Evolutionary conservation across 2,797 vertebrate species (phyloP), one percentile per base, ranked within the genome.

Genomic region (Acanthopagrus latus): DNA sequence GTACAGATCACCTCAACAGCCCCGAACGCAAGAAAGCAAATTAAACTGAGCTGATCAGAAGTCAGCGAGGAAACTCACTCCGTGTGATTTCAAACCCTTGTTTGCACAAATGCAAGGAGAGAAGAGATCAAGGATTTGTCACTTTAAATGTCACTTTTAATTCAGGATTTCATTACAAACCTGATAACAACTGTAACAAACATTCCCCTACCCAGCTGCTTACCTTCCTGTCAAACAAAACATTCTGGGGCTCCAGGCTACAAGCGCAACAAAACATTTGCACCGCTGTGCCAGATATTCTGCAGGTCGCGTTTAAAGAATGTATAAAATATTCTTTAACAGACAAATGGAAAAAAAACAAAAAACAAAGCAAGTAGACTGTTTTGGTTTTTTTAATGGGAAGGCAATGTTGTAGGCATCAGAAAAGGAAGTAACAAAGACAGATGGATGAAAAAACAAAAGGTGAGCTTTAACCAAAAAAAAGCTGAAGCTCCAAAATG

Each of bases 1-100:
- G 78, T 52, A 81, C 66, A 43, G 78, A 83, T 85, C 83, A 82
- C 86, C 88, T 87, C 80, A 79, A 55, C 87, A 81, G 80, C 69
- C 78, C 59, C 4, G 44, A 83, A 78, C 79, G 77, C 84, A 86
- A 52, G 51, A 66, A 73, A 59, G 60, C 58, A 73, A 86, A 91
- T 89, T 78, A 89, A 85, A 85, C 55, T 23, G n/a, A 16, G 41
- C 41, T 62, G 71, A 82, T 79, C 75, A 60, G 33, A 70, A 71
- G 69, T 79, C 76, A 76, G 47, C 29, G 16, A 11, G 38, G 50
- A 78, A 59, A 52, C 43, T 55, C 41, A 12, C 20, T 77, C 23
- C 20, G 25, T 44, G 7, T n/a, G 44, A 13, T 64, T 60, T 56
- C 44, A 71, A 56, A 72, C 8, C 6, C 3, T 74, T 74, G 27